Evolutionary conservation across 1,140 invertebrate genomes (phyloP).

Genomic region (Trinorchestia longiramus): DNA sequence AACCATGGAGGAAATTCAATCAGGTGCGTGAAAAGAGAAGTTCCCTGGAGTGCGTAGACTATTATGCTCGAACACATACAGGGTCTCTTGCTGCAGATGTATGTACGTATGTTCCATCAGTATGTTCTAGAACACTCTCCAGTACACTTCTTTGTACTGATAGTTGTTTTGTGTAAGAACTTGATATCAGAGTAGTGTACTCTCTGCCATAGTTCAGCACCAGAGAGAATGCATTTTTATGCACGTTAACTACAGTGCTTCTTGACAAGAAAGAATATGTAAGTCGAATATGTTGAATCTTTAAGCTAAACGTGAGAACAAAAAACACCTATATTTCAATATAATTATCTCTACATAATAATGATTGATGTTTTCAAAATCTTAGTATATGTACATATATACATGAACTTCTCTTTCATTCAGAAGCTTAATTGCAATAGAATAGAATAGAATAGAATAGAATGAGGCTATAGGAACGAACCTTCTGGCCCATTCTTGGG

Average conservation of each 20-base stretch:
- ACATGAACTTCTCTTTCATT: no score
- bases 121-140: not conserved
- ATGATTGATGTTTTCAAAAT: no score
- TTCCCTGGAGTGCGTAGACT: constrained; percentile 9
- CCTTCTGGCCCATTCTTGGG: no score
- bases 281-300: not conserved
- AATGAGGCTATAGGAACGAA: no score
- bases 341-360: not conserved
- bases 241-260: not conserved
- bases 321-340: not conserved
- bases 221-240: not conserved
- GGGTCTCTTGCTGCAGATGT: not conserved
- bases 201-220: not conserved
- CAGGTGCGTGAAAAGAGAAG: constrained; percentile 51
- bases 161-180: not conserved
- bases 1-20: constrained; percentile 51
- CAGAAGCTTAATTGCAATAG: no score
- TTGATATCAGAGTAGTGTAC: not conserved
- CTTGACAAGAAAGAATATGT: not conserved
- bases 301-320: not conserved
- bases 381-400: no score
- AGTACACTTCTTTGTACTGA: not conserved
- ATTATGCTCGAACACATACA: not conserved
- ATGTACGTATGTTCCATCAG: not conserved
- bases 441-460: no score